Evolutionary conservation across 2,888 invertebrate genomes (phyloP), one percentile per base, ranked within the genome.

Genomic region (Epistrophella euchroma): DNA sequence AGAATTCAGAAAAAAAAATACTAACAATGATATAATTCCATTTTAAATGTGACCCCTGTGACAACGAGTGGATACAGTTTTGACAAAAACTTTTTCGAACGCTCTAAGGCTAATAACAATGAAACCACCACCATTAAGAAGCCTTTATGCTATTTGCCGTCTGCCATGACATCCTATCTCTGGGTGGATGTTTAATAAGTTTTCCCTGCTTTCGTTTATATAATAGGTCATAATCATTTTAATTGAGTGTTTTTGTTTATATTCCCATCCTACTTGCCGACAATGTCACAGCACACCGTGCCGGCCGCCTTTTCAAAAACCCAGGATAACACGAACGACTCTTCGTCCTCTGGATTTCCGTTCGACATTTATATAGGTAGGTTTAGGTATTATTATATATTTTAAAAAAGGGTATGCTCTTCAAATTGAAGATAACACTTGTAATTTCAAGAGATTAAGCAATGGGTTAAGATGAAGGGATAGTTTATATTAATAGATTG

Each of bases 211-310:
- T 64, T 66, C 40, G 19, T 68, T 72, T 45, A 13, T 68, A 80
- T 85, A 85, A 85, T 85, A 75, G 85, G 70, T 72, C 55, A 80
- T 85, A 72, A 80, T 80, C 72, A 62, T 68, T 85, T 80, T 80
- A 76, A 85, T 85, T 85, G 85, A 76, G 60, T 76, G 84, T 80
- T 72, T 80, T 75, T 77, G 73, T 72, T 70, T 40, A 74, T 35
- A 56, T 45, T 79, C 43, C 60, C 47, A 5, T 66, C 58, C 25
- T n/a, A n/a, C n/a, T 43, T 50, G 19, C 10, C 19, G 15, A 56
- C 5, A 13, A 60, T 60, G 60, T 35, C 32, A 17, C 10, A 56
- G 17, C 9, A 4, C 13, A 17, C 11, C 19, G 9, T 1, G 6
- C 0, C 5, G 0, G 15, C 70, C n/a, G 2, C 22, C 19, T 37